phyloP scores from a whole-genome alignment of 2,113 vertebrate genomes.

The Numenius arquata region DNA sequence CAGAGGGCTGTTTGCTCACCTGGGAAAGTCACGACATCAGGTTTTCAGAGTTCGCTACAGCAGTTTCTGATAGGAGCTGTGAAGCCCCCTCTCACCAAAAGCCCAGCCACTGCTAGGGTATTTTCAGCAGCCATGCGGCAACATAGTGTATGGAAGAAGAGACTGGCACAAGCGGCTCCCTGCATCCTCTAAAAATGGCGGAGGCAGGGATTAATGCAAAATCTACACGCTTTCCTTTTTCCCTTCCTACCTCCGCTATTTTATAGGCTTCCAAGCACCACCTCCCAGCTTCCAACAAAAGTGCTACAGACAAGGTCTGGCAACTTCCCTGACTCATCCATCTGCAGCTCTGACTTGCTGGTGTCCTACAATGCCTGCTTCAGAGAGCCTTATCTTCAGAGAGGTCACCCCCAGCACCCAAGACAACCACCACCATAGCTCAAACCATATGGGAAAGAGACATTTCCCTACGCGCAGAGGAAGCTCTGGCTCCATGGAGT shows the following conservation, averaged over 20 bases:
- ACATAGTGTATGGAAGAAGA: accelerated
- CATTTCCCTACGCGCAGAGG: neutral
- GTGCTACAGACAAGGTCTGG: neutral
- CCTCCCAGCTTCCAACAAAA: neutral
- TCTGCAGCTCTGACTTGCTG: neutral
- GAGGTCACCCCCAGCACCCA: neutral
- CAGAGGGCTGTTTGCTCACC: neutral
- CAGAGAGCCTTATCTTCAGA: neutral
- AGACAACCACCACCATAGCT: accelerated
- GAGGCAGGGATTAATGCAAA: neutral
- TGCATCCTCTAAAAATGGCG: neutral
- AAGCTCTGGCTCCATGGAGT: neutral
- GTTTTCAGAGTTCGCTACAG: neutral
- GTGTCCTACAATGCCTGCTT: neutral
- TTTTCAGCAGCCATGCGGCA: neutral
- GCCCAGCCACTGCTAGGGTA: neutral
- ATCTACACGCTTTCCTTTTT: neutral
- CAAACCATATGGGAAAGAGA: neutral
- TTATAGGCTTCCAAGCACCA: neutral
- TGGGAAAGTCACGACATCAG: neutral
- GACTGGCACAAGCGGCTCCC: accelerated
- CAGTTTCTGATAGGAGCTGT: accelerated
- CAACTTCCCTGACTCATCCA: neutral
- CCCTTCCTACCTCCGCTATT: neutral
- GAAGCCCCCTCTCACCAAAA: neutral